These are phyloP conservation scores for Todiramphus chloris DNA, from an alignment of 2,113 vertebrate genomes.

Conservation along the genomic window DNA sequence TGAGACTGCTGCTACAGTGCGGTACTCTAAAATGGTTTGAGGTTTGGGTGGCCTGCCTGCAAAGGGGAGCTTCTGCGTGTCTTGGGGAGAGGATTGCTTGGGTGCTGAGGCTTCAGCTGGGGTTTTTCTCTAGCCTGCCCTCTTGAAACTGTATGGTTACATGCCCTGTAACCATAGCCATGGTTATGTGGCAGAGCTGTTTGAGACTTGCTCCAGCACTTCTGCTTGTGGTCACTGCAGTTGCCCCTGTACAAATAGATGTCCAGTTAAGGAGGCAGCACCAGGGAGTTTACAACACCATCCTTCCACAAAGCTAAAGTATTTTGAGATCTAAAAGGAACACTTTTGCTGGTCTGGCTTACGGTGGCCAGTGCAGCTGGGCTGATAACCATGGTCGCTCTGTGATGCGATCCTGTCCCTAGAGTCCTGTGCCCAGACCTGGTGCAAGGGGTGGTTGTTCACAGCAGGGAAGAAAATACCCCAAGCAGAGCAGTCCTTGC, in stretches of 20 bases:
- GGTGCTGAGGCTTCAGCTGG: not conserved
- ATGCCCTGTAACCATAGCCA: fast-evolving
- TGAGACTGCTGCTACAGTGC: not conserved
- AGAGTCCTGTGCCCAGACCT: not conserved
- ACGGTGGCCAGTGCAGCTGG: not conserved
- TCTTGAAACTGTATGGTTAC: not conserved
- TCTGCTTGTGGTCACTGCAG: fast-evolving
- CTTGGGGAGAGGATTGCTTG: not conserved
- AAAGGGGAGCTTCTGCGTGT: not conserved
- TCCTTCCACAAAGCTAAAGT: not conserved
- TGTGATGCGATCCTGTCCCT: not conserved
- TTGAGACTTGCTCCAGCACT: fast-evolving
- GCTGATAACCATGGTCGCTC: not conserved
- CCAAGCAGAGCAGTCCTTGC: not conserved
- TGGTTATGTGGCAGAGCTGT: not conserved
- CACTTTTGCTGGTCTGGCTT: not conserved
- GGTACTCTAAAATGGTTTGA: not conserved
- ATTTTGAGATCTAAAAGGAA: not conserved
- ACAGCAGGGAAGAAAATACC: not conserved
- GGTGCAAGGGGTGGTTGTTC: not conserved
- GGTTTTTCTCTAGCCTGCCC: not conserved
- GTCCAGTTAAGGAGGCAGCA: not conserved
- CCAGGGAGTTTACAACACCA: not conserved
- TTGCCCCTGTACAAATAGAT: not conserved
- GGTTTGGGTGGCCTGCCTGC: not conserved